A percentile compares a stretch with the other conserved stretches of the same genome.
phyloP scores from a whole-genome alignment of 2,797 vertebrate genomes.

The Psittacula derbiana region DNA sequence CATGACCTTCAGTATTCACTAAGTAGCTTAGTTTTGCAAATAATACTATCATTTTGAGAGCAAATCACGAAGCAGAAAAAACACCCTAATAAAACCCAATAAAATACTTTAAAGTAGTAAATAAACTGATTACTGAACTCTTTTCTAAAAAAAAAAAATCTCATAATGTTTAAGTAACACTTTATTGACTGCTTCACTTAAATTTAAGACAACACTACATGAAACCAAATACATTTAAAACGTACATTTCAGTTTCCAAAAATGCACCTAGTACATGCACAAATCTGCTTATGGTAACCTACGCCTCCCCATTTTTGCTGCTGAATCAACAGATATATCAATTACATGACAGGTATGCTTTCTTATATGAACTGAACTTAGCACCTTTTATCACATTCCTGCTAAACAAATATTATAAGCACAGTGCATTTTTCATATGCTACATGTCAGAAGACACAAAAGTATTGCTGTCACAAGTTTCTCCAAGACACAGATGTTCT shows the following conservation, averaged over 20 bases:
- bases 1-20: neutral
- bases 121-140: neutral
- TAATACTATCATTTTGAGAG: neutral
- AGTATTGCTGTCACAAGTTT: neutral
- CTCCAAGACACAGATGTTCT: neutral
- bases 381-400: neutral
- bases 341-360: neutral
- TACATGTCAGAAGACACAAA: neutral
- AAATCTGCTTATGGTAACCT: neutral
- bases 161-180: neutral
- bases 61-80: neutral
- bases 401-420: neutral
- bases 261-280: neutral
- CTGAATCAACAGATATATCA: neutral
- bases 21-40: neutral
- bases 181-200: neutral
- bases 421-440: neutral
- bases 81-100: neutral
- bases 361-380: neutral
- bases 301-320: neutral
- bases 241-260: neutral
- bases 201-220: neutral
- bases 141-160: neutral
- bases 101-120: neutral
- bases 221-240: neutral